Evolutionary conservation across 2,888 invertebrate species (phyloP).

Genomic region (Ectropis crepuscularia): DNA sequence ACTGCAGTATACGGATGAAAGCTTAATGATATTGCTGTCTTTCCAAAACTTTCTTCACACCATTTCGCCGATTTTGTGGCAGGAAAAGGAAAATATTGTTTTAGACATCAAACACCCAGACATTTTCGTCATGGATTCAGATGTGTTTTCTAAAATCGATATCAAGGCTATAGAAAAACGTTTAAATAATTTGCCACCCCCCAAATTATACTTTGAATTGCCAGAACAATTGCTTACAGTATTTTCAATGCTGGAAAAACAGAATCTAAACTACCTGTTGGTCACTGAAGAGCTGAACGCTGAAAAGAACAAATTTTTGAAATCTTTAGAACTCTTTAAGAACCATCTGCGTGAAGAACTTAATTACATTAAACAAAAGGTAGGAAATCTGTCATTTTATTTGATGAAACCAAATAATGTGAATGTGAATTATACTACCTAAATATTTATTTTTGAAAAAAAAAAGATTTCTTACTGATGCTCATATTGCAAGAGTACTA

Average conservation of each 20-base stretch:
- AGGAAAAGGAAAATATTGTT: constrained; percentile 61
- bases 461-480: too few species aligned
- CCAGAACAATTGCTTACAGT: constrained; percentile 67
- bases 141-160: constrained; percentile 65
- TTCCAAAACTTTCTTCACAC: constrained; percentile 75
- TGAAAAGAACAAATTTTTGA: constrained; percentile 72
- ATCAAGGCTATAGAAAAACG: constrained; percentile 53
- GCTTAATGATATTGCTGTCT: constrained; percentile 70
- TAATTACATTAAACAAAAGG: constrained; percentile 68
- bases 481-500: too few species aligned
- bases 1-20: constrained; percentile 75
- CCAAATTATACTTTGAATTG: constrained; percentile 70
- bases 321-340: constrained; percentile 62
- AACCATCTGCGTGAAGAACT: constrained; percentile 60
- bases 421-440: too few species aligned
- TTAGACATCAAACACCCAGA: constrained; percentile 59
- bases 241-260: constrained; percentile 71
- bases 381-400: constrained; percentile 39
- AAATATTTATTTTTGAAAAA: too few species aligned
- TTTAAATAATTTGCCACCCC: constrained; percentile 58
- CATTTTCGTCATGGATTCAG: constrained; percentile 62
- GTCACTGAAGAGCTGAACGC: constrained; percentile 72
- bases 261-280: constrained; percentile 76
- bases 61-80: constrained; percentile 75
- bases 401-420: too few species aligned